Conservation (phyloP, 1,140 invertebrate species). For the Portunus trituberculatus region DNA sequence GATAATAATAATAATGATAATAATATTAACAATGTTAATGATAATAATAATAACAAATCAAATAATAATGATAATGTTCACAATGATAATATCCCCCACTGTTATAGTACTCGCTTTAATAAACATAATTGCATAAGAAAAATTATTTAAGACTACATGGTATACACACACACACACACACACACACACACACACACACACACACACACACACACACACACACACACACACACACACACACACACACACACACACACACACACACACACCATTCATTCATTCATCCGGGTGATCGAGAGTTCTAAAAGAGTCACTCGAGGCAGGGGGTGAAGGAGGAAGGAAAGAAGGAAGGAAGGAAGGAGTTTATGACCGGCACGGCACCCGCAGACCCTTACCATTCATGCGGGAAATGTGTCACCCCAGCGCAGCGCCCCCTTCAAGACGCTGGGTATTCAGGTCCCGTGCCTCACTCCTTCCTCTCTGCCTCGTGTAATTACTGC, state of each 20-base stretch:
- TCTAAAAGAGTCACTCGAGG: not conserved
- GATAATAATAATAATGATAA: too few species aligned
- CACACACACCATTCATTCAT: not conserved
- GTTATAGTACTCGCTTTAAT: too few species aligned
- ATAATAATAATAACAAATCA: too few species aligned
- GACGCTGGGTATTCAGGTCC: not conserved
- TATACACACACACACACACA: not conserved
- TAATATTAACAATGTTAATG: too few species aligned
- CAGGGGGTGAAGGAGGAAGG: not conserved
- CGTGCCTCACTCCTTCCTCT: not conserved
- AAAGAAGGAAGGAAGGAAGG: constrained; percentile 7
- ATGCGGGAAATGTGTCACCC: not conserved
- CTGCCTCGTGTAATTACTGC: not conserved
- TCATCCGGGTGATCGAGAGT: not conserved
- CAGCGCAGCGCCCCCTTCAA: not conserved
- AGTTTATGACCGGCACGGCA: not conserved
- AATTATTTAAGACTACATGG: too few species aligned
- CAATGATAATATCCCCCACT: too few species aligned
- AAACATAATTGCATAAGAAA: too few species aligned
- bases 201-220: constrained; percentile 25
- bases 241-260: constrained; percentile 25
- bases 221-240: constrained; percentile 1
- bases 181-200: not conserved
- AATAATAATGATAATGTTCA: too few species aligned
- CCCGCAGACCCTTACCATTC: not conserved